A percentile compares a stretch with the other conserved stretches of the same genome.
Conservation (phyloP, 2,113 vertebrate genomes). For the Clinocottus analis region DNA sequence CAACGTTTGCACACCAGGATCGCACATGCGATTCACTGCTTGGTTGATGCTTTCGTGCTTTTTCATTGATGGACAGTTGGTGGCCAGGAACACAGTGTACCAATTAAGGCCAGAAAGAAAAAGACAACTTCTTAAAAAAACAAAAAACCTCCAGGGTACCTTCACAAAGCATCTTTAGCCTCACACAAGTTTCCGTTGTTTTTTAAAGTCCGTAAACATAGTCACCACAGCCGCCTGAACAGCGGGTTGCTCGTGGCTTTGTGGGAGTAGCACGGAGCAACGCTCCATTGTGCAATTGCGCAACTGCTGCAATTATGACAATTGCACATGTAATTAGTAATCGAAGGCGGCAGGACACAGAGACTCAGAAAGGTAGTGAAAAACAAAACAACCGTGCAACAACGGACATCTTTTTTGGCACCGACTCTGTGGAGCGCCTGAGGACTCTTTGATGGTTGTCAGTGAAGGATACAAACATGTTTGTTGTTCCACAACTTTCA, state of each 20-base stretch:
- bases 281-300: neutral
- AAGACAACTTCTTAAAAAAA: too few species aligned
- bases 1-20: too few species aligned
- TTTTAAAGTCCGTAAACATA: neutral
- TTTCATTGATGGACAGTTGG: too few species aligned
- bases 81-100: too few species aligned
- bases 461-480: neutral
- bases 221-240: neutral
- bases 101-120: too few species aligned
- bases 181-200: neutral
- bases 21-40: too few species aligned
- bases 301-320: constrained; percentile 12
- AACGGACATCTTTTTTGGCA: constrained; percentile 4
- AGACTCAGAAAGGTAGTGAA: neutral
- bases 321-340: constrained; percentile 32
- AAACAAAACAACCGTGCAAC: neutral
- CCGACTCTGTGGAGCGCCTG: neutral
- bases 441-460: neutral
- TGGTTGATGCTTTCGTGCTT: too few species aligned
- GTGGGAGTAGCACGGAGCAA: neutral
- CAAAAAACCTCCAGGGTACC: neutral
- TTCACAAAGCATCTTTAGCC: neutral
- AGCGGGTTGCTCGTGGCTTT: neutral
- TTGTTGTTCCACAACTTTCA: constrained; percentile 1
- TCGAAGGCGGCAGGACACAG: constrained; percentile 20